These are phyloP conservation scores for Syrphus vitripennis DNA, from an alignment of 2,888 invertebrate species.

Conservation along the genomic window DNA sequence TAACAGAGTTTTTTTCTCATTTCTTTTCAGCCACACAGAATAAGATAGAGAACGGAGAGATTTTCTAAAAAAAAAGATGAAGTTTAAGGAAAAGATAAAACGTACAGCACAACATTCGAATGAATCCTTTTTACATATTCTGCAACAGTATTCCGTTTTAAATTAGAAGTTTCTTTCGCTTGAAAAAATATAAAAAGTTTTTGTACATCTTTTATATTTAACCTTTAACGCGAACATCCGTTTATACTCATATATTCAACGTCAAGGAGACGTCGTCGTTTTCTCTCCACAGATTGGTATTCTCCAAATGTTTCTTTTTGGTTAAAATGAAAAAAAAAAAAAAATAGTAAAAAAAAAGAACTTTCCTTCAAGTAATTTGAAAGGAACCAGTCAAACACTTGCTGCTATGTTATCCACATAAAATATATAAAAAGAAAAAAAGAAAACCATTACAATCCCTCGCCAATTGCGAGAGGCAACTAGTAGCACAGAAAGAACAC, in stretches of 20 bases:
- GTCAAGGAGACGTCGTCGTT: conserved; percentile 12
- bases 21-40: neutral
- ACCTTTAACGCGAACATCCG: conserved; percentile 35
- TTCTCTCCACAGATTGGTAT: conserved; percentile 28
- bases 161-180: conserved; percentile 34
- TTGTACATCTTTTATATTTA: conserved; percentile 32
- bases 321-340: conserved; percentile 1
- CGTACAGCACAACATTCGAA: conserved; percentile 13
- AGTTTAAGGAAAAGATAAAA: neutral
- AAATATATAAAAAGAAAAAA: neutral
- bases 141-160: conserved; percentile 26
- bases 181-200: conserved; percentile 18
- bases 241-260: conserved; percentile 24
- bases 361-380: conserved; percentile 46
- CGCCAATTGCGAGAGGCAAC: conserved; percentile 33
- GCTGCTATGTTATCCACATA: conserved; percentile 22
- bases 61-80: neutral
- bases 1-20: neutral
- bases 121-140: conserved; percentile 34
- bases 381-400: conserved; percentile 47
- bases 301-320: conserved; percentile 30
- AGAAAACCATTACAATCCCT: conserved; percentile 2
- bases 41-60: neutral
- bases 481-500: conserved; percentile 25
- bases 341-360: conserved; percentile 6